Base-by-base conservation (phyloP, 1,140 invertebrate genomes). In the Zaprionus davidi region DNA sequence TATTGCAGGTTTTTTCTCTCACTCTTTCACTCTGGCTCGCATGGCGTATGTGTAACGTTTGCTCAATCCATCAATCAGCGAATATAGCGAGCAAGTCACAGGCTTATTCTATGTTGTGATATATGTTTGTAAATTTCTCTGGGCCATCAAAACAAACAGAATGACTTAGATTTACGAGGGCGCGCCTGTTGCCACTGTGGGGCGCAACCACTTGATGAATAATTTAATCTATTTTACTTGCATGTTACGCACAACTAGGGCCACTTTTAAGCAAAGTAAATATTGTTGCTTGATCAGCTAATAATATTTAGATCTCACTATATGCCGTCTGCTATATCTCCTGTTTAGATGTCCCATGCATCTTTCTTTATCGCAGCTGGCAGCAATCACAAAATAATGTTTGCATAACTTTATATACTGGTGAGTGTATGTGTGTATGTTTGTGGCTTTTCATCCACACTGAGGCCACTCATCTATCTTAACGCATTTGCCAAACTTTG, bases 61-160 rank as follows among this genome's bases (percentile, higher is more conserved):
- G 60, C 67, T 55, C 77, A 77, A 86, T 87, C 79, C 83, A 87
- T 87, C 81, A 87, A 87, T 87, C 83, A 87, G 74, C 58, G 68
- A 71, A 69, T 63, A 62, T 44, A 66, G 65, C 64, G 44, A n/a
- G 13, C n/a, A n/a, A 65, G 60, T 55, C 49, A 55, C 56, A 79
- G 62, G 69, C 80, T 55, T 64, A 64, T 77, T 66, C 76, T 80
- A 66, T 71, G 26, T 70, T 65, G 68, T 76, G 63, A 77, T 78
- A 79, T 81, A 78, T 63, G 55, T 46, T 46, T 46, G 41, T 46
- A 46, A 46, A 46, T 46, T 17, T 72, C 58, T 62, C 59, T 53
- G 51, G 69, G 46, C 65, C 63, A 80, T 72, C 67, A 63, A 31
- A 60, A 58, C 62, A 58, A 76, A 63, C 77, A 79, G 79, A 86